Base-by-base conservation (phyloP, 2,888 invertebrate species). In the Melinaea menophilus region DNA sequence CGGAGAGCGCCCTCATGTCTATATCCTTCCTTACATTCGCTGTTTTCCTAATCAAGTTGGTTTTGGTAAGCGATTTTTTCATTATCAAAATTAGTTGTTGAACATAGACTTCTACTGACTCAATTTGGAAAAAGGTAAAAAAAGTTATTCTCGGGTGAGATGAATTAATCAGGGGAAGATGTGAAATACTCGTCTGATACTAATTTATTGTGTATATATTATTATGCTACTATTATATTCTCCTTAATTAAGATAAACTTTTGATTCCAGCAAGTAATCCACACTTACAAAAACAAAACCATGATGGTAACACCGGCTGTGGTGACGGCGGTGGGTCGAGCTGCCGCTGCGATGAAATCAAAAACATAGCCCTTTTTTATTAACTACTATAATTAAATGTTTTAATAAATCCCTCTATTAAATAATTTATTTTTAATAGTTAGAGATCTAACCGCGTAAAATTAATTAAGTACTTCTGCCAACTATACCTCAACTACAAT, bases 11-110 rank as follows among this genome's bases (percentile, higher is more conserved):
- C 0, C 86, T 97, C 59, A 94, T 96, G 93, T 95, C 95, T 47
- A 95, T 97, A 70, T 95, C 95, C 33, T 96, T 96, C 80, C 90
- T 97, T 9, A 96, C 96, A 0, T 96, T 96, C 81, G 96, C 96
- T 0, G 96, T 96, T 5, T 96, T 95, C 77, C 92, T 96, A 62
- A 94, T 97, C 59, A 96, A 96, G 86, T 88, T 96, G 46, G 95
- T 96, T 46, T 90, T 96, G 92, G 96, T 96, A 91, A 91, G 91
- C 83, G 13, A 7, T 54, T n/a, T 5, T 45, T 7, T n/a, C n/a
- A n/a, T 3, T 41, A 41, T 41, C 9, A 5, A 41, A 11, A 7
- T 41, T 41, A 41, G 2, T 9, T 41, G 41, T 5, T 41, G 5
- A 9, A 41, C 7, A 41, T 5, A 7, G 41, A 41, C 7, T 41